phyloP scores from a whole-genome alignment of 2,113 vertebrate genomes.

The Triplophysa tibetana region DNA sequence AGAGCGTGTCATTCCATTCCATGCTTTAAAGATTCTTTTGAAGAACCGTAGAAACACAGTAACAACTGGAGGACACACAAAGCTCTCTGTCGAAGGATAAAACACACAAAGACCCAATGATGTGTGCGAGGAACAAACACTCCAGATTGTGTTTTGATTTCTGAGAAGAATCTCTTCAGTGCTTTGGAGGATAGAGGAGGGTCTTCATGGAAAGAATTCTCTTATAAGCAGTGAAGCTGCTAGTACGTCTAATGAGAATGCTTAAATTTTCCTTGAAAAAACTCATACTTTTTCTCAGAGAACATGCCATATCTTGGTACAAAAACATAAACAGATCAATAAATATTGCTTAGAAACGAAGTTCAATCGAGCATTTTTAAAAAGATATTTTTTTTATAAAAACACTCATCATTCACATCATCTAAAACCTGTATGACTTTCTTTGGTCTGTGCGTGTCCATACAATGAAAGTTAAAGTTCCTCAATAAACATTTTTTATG shows the following conservation, averaged over 20 bases:
- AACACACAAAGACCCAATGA: slow-evolving; percentile 13
- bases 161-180: neutral
- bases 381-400: too few species aligned
- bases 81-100: neutral
- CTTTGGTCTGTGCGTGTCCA: too few species aligned
- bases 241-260: neutral
- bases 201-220: neutral
- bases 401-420: too few species aligned
- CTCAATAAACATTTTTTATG: too few species aligned
- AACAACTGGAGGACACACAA: neutral
- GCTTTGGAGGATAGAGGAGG: neutral
- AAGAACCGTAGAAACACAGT: neutral
- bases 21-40: neutral
- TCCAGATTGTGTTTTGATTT: neutral
- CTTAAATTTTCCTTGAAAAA: neutral
- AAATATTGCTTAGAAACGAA: neutral
- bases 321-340: neutral
- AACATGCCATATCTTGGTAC: neutral
- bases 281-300: neutral
- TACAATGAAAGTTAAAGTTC: too few species aligned
- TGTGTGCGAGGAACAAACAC: slow-evolving; percentile 32
- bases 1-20: neutral
- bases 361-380: too few species aligned
- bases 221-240: neutral
- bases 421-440: too few species aligned